Percentiles rank a stretch among this genome's conserved stretches.
These are phyloP conservation scores for Villa cingulata DNA, from an alignment of 2,888 invertebrate species.

Conservation along the genomic window DNA sequence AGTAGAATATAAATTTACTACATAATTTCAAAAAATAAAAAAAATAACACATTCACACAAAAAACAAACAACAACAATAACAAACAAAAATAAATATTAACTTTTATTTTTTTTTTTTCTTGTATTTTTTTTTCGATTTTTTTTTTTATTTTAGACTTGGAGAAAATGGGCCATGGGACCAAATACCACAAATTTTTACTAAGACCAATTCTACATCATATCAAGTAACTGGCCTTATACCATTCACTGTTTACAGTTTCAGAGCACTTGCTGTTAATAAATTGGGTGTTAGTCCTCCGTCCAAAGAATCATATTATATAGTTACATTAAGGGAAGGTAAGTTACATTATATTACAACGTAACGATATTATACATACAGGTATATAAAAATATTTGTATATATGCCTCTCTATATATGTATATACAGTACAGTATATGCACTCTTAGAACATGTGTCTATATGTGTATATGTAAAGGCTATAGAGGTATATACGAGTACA, in stretches of 20 bases:
- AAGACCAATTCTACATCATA: slow-evolving; percentile 50
- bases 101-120: slow-evolving; percentile 7
- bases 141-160: slow-evolving; percentile 41
- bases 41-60: no score
- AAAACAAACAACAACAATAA: no score
- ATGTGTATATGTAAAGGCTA: no score
- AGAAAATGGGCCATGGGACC: slow-evolving; percentile 54
- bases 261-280: slow-evolving; percentile 57
- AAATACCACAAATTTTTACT: slow-evolving; percentile 45
- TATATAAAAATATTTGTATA: no score
- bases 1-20: no score
- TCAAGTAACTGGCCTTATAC: slow-evolving; percentile 50
- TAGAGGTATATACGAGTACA: no score
- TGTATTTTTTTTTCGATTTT: slow-evolving; percentile 7
- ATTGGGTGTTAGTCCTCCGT: slow-evolving; percentile 52
- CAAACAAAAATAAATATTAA: slow-evolving; percentile 24
- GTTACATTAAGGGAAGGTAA: slow-evolving; percentile 60
- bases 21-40: no score
- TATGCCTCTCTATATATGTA: no score
- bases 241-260: slow-evolving; percentile 65
- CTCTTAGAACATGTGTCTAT: no score
- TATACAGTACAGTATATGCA: no score
- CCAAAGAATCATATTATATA: slow-evolving; percentile 58
- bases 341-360: no score
- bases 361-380: no score